Evolutionary conservation across 2,797 vertebrate species (phyloP), one percentile per base, ranked within the genome.

Genomic region (Sandelia bainsii): DNA sequence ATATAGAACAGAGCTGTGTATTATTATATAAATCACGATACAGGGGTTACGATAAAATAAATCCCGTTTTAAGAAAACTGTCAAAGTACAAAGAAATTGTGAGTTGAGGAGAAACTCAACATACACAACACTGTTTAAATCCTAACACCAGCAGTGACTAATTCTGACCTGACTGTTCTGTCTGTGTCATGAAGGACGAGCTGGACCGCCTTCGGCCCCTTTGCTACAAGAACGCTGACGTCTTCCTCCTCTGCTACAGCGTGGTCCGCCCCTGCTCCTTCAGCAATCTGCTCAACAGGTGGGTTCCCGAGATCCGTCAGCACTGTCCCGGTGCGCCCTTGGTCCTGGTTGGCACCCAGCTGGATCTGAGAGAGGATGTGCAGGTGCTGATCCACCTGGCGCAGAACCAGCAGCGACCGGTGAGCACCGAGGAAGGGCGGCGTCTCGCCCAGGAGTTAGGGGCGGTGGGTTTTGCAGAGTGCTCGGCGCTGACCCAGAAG

Each of bases 191-290:
- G 2, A 69, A 95, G 94, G 92, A 92, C 0, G 89, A 93, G 54
- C 79, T 95, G 61, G 92, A 93, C 34, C 95, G 94, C 57, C 93
- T 98, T 40, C 92, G 96, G 3, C 96, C 95, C 0, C 93, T 97
- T 27, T 97, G 96, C 92, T 98, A 97, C 90, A 93, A 86, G 59
- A 94, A 94, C 46, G 93, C 96, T 0, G 96, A 97, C 13, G 94
- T 96, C 89, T 96, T 98, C 90, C 90, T 98, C 72, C 92, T 98
- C 32, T 97, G 96, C 95, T 98, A 97, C 94, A 98, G 96, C 0
- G 94, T 96, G 6, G 94, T 97, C 39, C 94, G 94, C 17, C 96
- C 96, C 5, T 92, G 95, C 0, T 97, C 97, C 1, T 96, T 98
- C 91, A 95, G 91, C 69, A 97, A 93, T 0, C 91, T 97, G 61